Percentiles rank a stretch among this genome's conserved stretches.
These are phyloP conservation scores for Echinops telfairi DNA, from an alignment of 2,113 vertebrate genomes.

Conservation along the genomic window DNA sequence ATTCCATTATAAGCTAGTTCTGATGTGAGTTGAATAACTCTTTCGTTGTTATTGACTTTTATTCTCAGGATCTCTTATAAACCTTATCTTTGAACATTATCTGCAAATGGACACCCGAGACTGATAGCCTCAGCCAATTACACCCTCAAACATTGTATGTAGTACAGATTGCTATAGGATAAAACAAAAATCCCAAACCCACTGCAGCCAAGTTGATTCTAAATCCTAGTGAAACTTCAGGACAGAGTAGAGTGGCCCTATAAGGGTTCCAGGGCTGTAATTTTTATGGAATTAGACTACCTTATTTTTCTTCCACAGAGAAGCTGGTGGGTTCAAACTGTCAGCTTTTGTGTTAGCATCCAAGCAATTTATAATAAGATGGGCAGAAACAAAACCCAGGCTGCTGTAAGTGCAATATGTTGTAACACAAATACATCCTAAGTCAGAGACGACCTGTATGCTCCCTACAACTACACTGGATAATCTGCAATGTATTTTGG, in stretches of 20 bases:
- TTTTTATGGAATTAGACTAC: too few relatives aligned
- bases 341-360: too few relatives aligned
- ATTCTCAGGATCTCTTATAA: not conserved
- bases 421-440: not conserved
- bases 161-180: too few relatives aligned
- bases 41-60: not conserved
- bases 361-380: not conserved
- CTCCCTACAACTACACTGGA: not conserved
- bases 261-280: too few relatives aligned
- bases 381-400: not conserved
- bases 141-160: too few relatives aligned
- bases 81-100: not conserved
- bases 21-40: not conserved
- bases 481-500: constrained; percentile 9
- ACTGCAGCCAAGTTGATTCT: too few relatives aligned
- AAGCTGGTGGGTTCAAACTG: too few relatives aligned
- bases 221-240: too few relatives aligned
- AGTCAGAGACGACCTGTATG: not conserved
- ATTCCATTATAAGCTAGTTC: not conserved
- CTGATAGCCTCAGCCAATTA: too few relatives aligned
- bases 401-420: not conserved
- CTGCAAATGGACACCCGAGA: not conserved
- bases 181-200: too few relatives aligned
- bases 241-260: too few relatives aligned
- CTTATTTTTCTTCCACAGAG: too few relatives aligned